Evolutionary conservation across 2,797 vertebrate species (phyloP), one percentile per base, ranked within the genome.

Genomic region (Aselliscus stoliczkanus): DNA sequence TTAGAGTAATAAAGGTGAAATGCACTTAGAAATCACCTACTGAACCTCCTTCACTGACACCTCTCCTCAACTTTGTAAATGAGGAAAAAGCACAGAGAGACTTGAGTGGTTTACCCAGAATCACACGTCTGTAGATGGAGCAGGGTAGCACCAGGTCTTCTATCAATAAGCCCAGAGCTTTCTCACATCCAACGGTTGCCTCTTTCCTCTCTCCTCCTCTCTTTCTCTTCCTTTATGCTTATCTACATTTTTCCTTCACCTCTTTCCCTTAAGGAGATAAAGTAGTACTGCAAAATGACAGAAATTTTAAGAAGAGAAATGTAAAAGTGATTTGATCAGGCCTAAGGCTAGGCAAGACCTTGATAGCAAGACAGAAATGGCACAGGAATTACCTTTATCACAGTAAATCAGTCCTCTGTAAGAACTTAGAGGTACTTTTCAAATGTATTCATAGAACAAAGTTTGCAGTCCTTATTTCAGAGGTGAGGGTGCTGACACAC

Each of bases 221-320:
- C 29, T 10, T 64, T 54, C 18, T 83, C 62, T 95, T 65, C 27
- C 79, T 91, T 94, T 60, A 82, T 47, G 20, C 25, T 82, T 93
- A 81, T 31, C 72, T 20, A 73, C 13, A 50, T 92, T 72, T 50
- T 75, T 42, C 80, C 79, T 90, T 90, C 21, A 67, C 27, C 85
- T 82, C 39, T 81, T 95, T 80, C 44, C 34, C 52, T 3, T 80
- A 50, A 42, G 37, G 23, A 76, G 42, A 64, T 76, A 47, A 64
- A 52, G 11, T 69, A 29, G 54, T 94, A 93, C 23, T 21, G 34
- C 27, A 15, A 54, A 92, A 65, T 29, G n/a, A 65, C 18, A 92
- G 23, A 67, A 42, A 64, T 76, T 89, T 82, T 73, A 69, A 92
- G 90, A 70, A 84, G 62, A 82, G 50, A 93, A 93, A 84, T 64